A percentile compares a stretch with the other conserved stretches of the same genome.
Conservation (phyloP, 1,140 invertebrate species). For the Euwallacea similis region DNA sequence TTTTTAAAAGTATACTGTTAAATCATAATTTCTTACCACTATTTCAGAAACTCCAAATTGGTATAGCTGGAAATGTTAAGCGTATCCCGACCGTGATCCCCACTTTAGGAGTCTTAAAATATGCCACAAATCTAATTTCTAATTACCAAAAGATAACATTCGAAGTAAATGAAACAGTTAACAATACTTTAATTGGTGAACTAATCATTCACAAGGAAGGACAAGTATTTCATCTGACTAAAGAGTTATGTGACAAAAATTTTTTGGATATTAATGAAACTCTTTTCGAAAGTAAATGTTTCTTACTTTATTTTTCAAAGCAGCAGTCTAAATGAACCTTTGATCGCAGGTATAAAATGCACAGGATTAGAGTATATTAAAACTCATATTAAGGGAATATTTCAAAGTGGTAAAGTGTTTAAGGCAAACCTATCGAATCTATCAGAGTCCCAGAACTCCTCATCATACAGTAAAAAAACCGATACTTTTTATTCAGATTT, state of each 20-base stretch:
- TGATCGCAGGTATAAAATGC: conserved; percentile 15
- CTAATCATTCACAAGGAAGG: conserved; percentile 31
- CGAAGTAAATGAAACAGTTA: conserved; percentile 16
- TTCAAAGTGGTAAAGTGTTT: neutral
- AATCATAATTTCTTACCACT: conserved; percentile 1
- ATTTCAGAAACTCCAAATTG: conserved; percentile 19
- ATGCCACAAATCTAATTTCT: conserved; percentile 24
- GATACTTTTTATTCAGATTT: conserved; percentile 7
- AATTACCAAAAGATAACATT: conserved; percentile 20
- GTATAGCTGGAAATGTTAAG: conserved; percentile 15
- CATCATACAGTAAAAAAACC: too few species aligned
- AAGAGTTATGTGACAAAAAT: conserved; percentile 28
- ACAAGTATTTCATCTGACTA: conserved; percentile 19
- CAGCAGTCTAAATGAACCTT: neutral
- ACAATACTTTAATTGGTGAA: conserved; percentile 40
- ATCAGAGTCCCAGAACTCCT: too few species aligned
- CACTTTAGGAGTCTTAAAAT: conserved; percentile 4
- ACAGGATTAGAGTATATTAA: conserved; percentile 32
- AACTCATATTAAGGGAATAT: conserved; percentile 14
- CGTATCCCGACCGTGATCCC: conserved; percentile 20
- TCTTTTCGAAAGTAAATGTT: conserved; percentile 24
- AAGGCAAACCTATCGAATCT: too few species aligned
- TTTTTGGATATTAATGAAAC: conserved; percentile 28
- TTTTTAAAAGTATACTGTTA: too few species aligned
- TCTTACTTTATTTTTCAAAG: neutral